These are phyloP conservation scores for Gymnodraco acuticeps DNA, from an alignment of 2,797 vertebrate genomes.

Conservation along the genomic window DNA sequence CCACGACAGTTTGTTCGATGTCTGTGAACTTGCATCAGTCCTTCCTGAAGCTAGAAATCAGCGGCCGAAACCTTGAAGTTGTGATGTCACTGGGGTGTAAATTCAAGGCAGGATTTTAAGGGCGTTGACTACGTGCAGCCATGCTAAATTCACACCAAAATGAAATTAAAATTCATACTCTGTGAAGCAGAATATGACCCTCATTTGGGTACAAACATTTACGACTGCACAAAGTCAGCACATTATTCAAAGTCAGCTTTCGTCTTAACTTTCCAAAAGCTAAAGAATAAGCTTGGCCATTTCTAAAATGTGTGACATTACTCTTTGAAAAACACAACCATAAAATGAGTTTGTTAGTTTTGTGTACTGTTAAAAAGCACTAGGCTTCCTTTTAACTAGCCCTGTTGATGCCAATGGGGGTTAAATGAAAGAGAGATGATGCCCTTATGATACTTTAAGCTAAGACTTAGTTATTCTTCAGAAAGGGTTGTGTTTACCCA, in stretches of 20 bases:
- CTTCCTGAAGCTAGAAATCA: constrained; percentile 66
- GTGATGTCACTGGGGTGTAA: constrained; percentile 62
- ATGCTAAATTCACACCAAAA: constrained; percentile 30
- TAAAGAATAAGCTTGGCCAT: constrained; percentile 39
- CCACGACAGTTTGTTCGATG: constrained; percentile 51
- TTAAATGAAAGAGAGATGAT: constrained; percentile 65
- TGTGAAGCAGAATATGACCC: constrained; percentile 49
- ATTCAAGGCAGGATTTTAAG: constrained; percentile 40
- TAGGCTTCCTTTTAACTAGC: constrained; percentile 46
- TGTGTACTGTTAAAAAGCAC: constrained; percentile 49
- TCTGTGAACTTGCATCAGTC: constrained; percentile 70
- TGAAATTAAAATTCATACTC: constrained; percentile 33
- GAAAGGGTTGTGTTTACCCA: constrained; percentile 37
- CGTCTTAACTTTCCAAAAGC: constrained; percentile 51
- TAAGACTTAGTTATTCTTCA: constrained; percentile 54
- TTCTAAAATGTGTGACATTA: constrained; percentile 36
- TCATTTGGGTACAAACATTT: constrained; percentile 35
- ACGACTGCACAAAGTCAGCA: constrained; percentile 39
- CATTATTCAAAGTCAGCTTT: constrained; percentile 53
- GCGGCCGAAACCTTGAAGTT: constrained; percentile 54
- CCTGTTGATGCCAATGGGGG: constrained; percentile 49
- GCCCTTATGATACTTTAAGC: constrained; percentile 56
- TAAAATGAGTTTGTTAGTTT: constrained; percentile 67
- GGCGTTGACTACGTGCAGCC: constrained; percentile 26
- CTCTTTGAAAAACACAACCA: constrained; percentile 58